A percentile compares a stretch with the other conserved stretches of the same genome.
Conservation (phyloP, 2,113 vertebrate species). For the human region DNA sequence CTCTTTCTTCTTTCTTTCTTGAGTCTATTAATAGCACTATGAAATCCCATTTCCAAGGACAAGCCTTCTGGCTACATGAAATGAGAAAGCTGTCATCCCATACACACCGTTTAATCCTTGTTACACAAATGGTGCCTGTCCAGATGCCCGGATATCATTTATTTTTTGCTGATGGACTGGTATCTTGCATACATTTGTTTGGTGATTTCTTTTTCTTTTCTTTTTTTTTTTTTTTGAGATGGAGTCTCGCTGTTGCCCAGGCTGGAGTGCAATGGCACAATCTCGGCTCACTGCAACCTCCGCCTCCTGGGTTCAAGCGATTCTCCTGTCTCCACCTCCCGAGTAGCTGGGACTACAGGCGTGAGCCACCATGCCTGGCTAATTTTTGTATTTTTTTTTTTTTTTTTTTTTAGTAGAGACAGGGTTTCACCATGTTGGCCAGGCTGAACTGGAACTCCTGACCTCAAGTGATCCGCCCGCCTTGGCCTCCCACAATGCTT, state of each 20-base stretch:
- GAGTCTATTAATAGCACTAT: background rate
- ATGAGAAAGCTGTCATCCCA: background rate
- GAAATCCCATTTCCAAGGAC: background rate
- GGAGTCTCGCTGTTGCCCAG: rapidly evolving
- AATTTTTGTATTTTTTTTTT: too few relatives aligned
- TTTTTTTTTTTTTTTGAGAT: background rate
- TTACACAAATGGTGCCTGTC: too few relatives aligned
- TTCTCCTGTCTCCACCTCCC: too few relatives aligned
- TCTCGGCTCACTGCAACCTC: background rate
- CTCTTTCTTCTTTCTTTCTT: background rate
- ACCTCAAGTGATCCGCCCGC: too few relatives aligned
- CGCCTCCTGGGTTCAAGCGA: background rate
- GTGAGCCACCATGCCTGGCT: too few relatives aligned
- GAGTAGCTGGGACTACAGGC: too few relatives aligned
- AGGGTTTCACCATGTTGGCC: too few relatives aligned
- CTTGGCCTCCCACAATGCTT: too few relatives aligned
- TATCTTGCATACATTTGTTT: too few relatives aligned
- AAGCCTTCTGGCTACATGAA: too few relatives aligned
- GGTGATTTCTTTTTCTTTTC: background rate
- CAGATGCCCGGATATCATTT: rapidly evolving
- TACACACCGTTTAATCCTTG: background rate
- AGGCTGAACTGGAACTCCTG: too few relatives aligned
- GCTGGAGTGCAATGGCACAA: background rate
- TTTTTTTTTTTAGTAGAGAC: too few relatives aligned
- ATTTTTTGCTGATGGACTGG: rapidly evolving